These are phyloP conservation scores for Pangasius mekongensis DNA, from an alignment of 2,797 vertebrate species.

Conservation along the genomic window DNA sequence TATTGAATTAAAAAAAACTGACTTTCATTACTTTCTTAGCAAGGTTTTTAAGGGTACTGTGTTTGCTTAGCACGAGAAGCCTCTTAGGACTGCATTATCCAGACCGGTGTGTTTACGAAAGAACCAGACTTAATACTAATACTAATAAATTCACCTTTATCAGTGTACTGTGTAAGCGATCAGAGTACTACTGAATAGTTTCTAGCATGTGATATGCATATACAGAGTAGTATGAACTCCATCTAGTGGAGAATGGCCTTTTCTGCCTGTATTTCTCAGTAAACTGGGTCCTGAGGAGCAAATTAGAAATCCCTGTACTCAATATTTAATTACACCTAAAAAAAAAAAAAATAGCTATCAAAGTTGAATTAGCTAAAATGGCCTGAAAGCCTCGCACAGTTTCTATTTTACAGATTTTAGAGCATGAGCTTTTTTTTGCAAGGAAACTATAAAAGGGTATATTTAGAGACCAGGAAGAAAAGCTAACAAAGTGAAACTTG, in stretches of 20 bases:
- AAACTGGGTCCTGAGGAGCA: constrained; percentile 10
- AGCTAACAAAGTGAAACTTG: constrained; percentile 10
- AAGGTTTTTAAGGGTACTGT: neutral
- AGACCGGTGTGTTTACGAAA: neutral
- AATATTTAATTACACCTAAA: constrained; percentile 6
- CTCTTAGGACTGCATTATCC: neutral
- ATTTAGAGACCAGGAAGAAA: constrained; percentile 34
- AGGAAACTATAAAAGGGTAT: neutral
- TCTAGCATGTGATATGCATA: neutral
- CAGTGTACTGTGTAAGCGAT: neutral
- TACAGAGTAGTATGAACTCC: constrained; percentile 38
- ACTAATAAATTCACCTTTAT: neutral
- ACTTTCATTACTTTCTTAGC: neutral
- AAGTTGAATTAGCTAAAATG: neutral
- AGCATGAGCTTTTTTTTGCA: neutral
- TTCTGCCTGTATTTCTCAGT: neutral
- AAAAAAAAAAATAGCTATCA: neutral
- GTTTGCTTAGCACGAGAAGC: neutral
- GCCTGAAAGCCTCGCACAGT: neutral
- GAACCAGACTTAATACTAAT: neutral
- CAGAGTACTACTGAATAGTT: too few relatives aligned
- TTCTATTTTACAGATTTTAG: neutral
- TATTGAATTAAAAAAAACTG: neutral
- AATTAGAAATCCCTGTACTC: neutral
- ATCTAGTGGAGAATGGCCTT: constrained; percentile 54